A percentile compares a stretch with the other conserved stretches of the same genome.
phyloP scores from a whole-genome alignment of 2,888 invertebrate genomes.

The Stomorhina lunata region DNA sequence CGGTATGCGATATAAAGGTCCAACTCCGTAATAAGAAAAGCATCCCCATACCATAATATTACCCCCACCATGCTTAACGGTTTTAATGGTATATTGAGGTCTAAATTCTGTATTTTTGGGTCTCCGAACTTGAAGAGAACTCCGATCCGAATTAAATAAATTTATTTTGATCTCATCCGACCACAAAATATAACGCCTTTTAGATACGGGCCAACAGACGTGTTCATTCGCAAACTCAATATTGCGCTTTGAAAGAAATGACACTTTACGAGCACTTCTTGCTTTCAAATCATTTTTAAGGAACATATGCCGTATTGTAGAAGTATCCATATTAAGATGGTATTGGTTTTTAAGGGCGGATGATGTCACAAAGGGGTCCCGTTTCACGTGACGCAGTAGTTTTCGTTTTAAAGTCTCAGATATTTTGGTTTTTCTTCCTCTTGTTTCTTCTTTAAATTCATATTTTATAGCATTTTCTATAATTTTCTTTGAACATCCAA shows the following conservation, averaged over 20 bases:
- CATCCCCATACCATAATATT: conserved; percentile 23
- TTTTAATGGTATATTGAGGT: conserved; percentile 57
- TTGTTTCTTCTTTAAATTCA: conserved; percentile 15
- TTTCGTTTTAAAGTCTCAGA: conserved; percentile 28
- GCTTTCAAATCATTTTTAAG: conserved; percentile 16
- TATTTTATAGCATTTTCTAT: conserved; percentile 15
- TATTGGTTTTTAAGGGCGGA: conserved; percentile 21
- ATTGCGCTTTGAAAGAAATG: conserved; percentile 29
- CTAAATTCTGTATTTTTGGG: conserved; percentile 45
- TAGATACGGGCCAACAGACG: conserved; percentile 7
- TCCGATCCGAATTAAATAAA: conserved; percentile 24
- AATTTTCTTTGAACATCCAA: conserved; percentile 6
- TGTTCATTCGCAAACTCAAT: conserved; percentile 9
- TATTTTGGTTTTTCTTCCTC: conserved; percentile 32
- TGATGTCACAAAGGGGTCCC: conserved; percentile 18
- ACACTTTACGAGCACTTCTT: conserved; percentile 32
- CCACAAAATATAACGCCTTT: conserved; percentile 37
- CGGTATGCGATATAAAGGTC: conserved; percentile 61
- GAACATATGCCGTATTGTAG: conserved; percentile 37
- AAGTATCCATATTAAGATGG: conserved; percentile 24
- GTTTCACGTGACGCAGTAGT: conserved; percentile 33
- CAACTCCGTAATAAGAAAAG: background rate
- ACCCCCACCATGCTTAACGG: conserved; percentile 58
- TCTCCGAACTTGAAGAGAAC: conserved; percentile 27
- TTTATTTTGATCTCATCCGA: conserved; percentile 33